Conservation (phyloP, 1,140 invertebrate species). For the Apis mellifera region DNA sequence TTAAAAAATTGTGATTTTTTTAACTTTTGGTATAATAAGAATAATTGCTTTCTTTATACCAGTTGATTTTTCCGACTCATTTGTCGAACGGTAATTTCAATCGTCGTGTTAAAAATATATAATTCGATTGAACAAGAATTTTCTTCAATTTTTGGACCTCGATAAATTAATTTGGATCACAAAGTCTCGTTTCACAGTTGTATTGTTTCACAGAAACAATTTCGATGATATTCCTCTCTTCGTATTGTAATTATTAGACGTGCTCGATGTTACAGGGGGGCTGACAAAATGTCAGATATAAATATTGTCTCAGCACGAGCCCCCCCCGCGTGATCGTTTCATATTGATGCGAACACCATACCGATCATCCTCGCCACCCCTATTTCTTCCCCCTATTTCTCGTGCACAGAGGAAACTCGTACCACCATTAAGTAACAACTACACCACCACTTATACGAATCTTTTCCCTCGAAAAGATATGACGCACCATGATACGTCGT, state of each 20-base stretch:
- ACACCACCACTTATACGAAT: slow-evolving; percentile 18
- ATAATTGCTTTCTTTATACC: too few relatives aligned
- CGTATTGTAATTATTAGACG: slow-evolving; percentile 23
- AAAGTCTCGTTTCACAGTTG: not conserved
- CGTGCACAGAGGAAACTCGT: slow-evolving; percentile 45
- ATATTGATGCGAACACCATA: slow-evolving; percentile 59
- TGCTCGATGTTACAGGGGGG: slow-evolving; percentile 1
- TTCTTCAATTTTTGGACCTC: too few relatives aligned
- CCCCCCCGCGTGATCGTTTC: slow-evolving; percentile 40
- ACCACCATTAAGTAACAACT: slow-evolving; percentile 43
- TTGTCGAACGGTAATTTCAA: too few relatives aligned
- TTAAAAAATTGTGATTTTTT: too few relatives aligned
- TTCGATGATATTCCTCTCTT: too few relatives aligned
- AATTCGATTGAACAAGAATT: too few relatives aligned
- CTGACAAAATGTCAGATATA: slow-evolving; percentile 39
- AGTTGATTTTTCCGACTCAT: too few relatives aligned
- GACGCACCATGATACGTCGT: not conserved
- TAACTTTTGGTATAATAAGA: too few relatives aligned
- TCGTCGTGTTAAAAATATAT: too few relatives aligned
- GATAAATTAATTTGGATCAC: too few relatives aligned
- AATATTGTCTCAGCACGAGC: slow-evolving; percentile 37
- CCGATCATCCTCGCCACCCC: slow-evolving; percentile 41
- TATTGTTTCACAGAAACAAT: not conserved
- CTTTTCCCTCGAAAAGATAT: not conserved
- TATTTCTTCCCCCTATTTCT: slow-evolving; percentile 38